phyloP scores from a whole-genome alignment of 2,797 vertebrate species.

The Emydoidea blandingii region DNA sequence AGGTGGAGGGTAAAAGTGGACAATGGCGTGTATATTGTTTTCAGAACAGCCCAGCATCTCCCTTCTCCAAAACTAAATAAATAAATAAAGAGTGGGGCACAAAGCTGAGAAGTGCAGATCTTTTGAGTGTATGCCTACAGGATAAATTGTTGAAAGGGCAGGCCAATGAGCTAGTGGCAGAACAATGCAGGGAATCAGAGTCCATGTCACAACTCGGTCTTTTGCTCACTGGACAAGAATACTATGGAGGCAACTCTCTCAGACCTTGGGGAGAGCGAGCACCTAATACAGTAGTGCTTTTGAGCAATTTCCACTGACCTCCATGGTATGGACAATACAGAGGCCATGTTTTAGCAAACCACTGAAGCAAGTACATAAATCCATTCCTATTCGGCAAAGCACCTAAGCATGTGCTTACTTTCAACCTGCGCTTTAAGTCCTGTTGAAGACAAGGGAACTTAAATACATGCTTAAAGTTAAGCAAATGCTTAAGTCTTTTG shows the following conservation, averaged over 20 bases:
- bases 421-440: slow-evolving; percentile 9
- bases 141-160: slow-evolving; percentile 64
- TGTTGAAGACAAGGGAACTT: slow-evolving; percentile 45
- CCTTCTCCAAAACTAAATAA: slow-evolving; percentile 66
- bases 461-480: slow-evolving; percentile 37
- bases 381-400: slow-evolving; percentile 37
- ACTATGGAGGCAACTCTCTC: not conserved
- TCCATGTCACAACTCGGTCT: slow-evolving; percentile 24
- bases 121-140: slow-evolving; percentile 50
- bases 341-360: slow-evolving; percentile 28
- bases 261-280: not conserved
- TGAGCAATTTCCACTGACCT: not conserved
- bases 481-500: slow-evolving; percentile 14
- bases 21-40: slow-evolving; percentile 35
- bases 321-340: not conserved
- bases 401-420: slow-evolving; percentile 15
- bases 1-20: slow-evolving; percentile 25
- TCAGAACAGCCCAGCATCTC: slow-evolving; percentile 36
- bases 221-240: not conserved
- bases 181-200: not conserved
- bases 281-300: not conserved
- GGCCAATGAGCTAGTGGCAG: slow-evolving; percentile 43
- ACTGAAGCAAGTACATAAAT: slow-evolving; percentile 21
- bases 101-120: slow-evolving; percentile 16
- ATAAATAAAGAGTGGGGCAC: slow-evolving; percentile 59